Base-by-base conservation (phyloP, 2,113 vertebrate genomes). In the Cyprinus carpio region DNA sequence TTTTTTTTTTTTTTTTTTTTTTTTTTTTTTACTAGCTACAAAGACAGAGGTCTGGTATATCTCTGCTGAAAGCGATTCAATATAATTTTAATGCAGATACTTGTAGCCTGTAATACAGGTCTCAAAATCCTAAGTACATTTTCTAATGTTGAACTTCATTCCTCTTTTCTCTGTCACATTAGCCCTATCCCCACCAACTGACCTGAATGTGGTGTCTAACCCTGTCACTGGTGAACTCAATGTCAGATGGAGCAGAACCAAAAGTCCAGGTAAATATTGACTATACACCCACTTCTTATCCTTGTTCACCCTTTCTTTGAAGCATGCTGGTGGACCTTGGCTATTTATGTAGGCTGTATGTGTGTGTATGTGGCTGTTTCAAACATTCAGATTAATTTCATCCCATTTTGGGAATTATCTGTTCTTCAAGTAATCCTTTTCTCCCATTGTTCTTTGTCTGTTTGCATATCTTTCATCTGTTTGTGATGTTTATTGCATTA, bases 161-260 rank as follows among this genome's bases (percentile, higher is more conserved):
- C 6, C 46, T 74, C 23, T 76, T 51, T 67, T 8, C 40, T 62
- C 43, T 46, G n/a, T 67, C 4, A 54, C 65, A 71, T 11, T 89
- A 99, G 98, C 95, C 0, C 37, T 99, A 74, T 95, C 97, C 82
- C 97, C 98, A 64, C 97, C 98, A 16, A 96, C 94, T 27, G 94
- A 97, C 88, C 91, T 99, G 84, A 94, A 93, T 84, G 90, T 99
- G 64, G 90, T 94, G 20, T 88, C 96, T 71, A 96, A 91, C 90
- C 93, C 96, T 0, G 91, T 95, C 90, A 96, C 95, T 6, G 96
- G 96, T 13, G 91, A 95, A 84, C 94, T 99, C 46, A 93, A 90
- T 0, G 97, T 99, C 43, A 94, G 94, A 9, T 99, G 98, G 98
- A 93, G 94, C 1, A 94, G 92, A 54, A 96, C 96, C 91, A 95